Percentiles rank a stretch among this genome's conserved stretches.
phyloP scores from a whole-genome alignment of 2,113 vertebrate species.

The Peromyscus polionotus region DNA sequence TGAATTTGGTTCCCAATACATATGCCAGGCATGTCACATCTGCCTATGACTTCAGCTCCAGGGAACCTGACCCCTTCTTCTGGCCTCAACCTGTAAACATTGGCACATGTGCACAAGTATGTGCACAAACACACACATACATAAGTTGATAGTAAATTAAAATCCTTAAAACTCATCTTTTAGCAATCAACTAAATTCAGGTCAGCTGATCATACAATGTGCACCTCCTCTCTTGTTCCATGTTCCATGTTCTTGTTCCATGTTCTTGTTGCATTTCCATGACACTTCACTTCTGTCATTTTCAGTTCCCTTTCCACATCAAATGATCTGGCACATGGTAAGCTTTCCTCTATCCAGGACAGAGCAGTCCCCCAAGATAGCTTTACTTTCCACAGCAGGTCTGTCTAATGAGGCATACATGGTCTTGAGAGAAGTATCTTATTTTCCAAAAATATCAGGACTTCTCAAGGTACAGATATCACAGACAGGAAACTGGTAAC shows the following conservation, averaged over 20 bases:
- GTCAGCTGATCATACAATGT: background rate
- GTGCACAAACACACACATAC: background rate
- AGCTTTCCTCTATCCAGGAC: background rate
- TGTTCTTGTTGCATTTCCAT: background rate
- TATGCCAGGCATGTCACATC: background rate
- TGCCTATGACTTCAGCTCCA: background rate
- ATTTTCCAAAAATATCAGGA: background rate
- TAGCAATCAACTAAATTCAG: background rate
- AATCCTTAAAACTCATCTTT: background rate
- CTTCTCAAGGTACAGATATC: background rate
- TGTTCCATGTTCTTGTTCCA: too few species aligned
- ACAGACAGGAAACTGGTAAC: background rate
- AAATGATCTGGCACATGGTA: constrained; percentile 30
- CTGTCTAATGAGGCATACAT: accelerated
- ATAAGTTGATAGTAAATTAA: background rate
- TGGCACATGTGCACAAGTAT: too few species aligned
- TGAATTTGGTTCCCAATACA: background rate
- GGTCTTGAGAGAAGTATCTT: background rate
- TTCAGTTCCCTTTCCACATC: background rate
- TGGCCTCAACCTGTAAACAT: background rate
- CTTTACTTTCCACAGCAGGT: background rate
- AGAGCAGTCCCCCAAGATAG: background rate
- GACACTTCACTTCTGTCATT: background rate
- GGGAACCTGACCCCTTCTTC: background rate
- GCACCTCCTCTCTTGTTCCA: background rate